Percentiles rank a stretch among this genome's conserved stretches.
Conservation (phyloP, 2,888 invertebrate genomes). For the Tenthredo scrophulariae region DNA sequence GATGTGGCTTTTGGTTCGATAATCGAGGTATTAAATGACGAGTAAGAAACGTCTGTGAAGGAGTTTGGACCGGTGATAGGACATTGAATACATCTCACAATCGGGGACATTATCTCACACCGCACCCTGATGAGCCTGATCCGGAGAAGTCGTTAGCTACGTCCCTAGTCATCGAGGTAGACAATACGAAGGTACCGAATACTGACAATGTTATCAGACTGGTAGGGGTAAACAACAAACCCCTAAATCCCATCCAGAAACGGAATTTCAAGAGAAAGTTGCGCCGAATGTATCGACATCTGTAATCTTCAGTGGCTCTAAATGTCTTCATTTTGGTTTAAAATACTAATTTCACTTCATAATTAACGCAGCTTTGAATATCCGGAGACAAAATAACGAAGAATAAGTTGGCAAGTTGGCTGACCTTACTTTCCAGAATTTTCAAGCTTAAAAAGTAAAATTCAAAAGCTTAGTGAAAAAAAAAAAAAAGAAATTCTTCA, state of each 20-base stretch:
- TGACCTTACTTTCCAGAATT: not conserved
- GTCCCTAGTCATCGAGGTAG: constrained; percentile 29
- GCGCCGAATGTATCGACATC: not conserved
- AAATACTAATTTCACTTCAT: not conserved
- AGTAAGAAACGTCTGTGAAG: not conserved
- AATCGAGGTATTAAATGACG: not conserved
- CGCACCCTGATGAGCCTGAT: constrained; percentile 33
- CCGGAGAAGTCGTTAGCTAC: constrained; percentile 19
- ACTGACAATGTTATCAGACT: constrained; percentile 40
- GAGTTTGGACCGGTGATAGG: not conserved
- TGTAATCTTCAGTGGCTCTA: not conserved
- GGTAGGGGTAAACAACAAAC: constrained; percentile 4
- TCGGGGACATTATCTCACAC: constrained; percentile 27
- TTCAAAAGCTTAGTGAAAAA: too few relatives aligned
- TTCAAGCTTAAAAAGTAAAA: not conserved
- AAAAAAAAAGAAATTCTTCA: too few relatives aligned
- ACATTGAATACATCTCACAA: constrained; percentile 26
- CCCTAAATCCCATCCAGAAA: not conserved
- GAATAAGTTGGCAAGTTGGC: not conserved
- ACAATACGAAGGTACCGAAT: constrained; percentile 38
- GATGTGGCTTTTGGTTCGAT: not conserved
- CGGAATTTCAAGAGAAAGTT: not conserved
- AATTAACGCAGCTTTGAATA: not conserved
- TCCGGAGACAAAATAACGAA: not conserved
- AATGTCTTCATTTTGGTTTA: not conserved